phyloP scores from a whole-genome alignment of 2,113 vertebrate species.

The human region GRCh38 chr20:43943001-43943500 shows the following conservation, averaged over 20 bases:
- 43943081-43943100: background rate
- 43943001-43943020: too few species aligned
- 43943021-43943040: background rate
- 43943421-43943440: background rate
- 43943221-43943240: background rate
- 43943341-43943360: background rate
- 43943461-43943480: background rate
- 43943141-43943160: background rate
- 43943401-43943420: background rate
- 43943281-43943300: background rate
- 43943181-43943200: background rate
- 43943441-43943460: background rate
- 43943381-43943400: background rate
- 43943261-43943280: background rate
- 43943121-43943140: background rate
- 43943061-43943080: background rate
- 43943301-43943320: fast-evolving
- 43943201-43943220: too few species aligned
- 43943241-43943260: background rate
- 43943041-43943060: background rate
- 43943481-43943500: background rate
- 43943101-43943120: background rate
- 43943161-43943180: fast-evolving
- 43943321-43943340: background rate
- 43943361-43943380: background rate